These are phyloP conservation scores for Micrastur ruficollis DNA, from an alignment of 2,797 vertebrate species.

Conservation along the genomic window DNA sequence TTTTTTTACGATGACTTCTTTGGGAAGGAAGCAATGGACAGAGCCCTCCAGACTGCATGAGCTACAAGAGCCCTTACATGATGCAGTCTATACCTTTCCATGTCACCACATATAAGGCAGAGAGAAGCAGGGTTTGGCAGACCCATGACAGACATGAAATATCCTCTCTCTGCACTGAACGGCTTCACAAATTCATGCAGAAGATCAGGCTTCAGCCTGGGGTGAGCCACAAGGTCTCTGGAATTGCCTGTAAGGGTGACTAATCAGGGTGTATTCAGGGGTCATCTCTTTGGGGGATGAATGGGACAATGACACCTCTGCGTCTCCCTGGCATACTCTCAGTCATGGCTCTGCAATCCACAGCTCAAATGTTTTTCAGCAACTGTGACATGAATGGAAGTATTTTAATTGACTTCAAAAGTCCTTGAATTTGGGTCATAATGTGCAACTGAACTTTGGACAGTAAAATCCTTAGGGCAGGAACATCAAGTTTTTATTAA, in stretches of 20 bases:
- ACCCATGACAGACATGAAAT: neutral
- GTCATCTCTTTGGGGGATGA: neutral
- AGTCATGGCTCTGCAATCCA: neutral
- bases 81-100: neutral
- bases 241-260: neutral
- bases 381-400: neutral
- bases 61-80: neutral
- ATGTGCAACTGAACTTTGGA: neutral
- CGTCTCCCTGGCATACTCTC: neutral
- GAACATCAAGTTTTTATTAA: conserved; percentile 24
- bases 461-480: conserved; percentile 1
- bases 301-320: neutral
- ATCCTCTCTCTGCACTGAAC: neutral
- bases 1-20: neutral
- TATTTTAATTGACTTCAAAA: neutral
- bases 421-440: neutral
- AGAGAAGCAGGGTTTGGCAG: neutral
- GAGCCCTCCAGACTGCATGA: neutral
- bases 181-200: neutral
- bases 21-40: neutral
- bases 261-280: neutral
- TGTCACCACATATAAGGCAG: neutral
- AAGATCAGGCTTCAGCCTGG: neutral
- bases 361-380: neutral
- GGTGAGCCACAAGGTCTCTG: neutral